These are phyloP conservation scores for Pinctada fucata DNA, from an alignment of 2,888 invertebrate species.

Conservation along the genomic window DNA sequence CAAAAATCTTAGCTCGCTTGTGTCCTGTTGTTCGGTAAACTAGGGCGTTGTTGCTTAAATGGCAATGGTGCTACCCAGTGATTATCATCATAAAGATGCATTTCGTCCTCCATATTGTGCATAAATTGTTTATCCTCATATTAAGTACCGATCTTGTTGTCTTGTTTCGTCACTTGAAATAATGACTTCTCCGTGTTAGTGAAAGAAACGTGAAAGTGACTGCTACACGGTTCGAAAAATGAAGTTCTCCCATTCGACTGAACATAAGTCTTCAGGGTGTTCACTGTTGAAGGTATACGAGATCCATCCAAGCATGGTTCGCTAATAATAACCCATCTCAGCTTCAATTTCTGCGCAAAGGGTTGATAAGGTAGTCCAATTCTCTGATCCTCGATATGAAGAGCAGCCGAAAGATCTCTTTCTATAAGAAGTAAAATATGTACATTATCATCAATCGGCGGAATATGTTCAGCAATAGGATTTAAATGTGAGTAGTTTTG, in stretches of 20 bases:
- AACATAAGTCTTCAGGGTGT: slow-evolving; percentile 23
- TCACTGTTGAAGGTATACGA: slow-evolving; percentile 9
- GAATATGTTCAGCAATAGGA: slow-evolving; percentile 3
- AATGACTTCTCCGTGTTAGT: neutral
- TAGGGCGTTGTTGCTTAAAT: slow-evolving; percentile 17
- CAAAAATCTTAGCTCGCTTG: slow-evolving; percentile 31
- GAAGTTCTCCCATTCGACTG: slow-evolving; percentile 26
- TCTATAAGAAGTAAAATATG: slow-evolving; percentile 23
- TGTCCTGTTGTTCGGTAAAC: slow-evolving; percentile 35
- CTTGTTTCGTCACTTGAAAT: slow-evolving; percentile 15
- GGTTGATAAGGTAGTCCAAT: slow-evolving; percentile 4
- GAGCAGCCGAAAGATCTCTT: slow-evolving; percentile 9
- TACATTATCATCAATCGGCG: slow-evolving; percentile 4
- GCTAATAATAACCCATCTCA: slow-evolving; percentile 35
- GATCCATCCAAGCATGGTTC: slow-evolving; percentile 31
- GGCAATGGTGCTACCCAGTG: slow-evolving; percentile 39
- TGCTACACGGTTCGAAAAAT: slow-evolving; percentile 15
- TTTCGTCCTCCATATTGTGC: slow-evolving; percentile 27
- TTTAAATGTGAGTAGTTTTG: slow-evolving; percentile 22
- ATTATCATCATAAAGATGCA: slow-evolving; percentile 23
- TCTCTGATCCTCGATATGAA: slow-evolving; percentile 21
- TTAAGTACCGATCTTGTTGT: slow-evolving; percentile 30
- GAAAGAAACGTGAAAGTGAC: slow-evolving; percentile 3
- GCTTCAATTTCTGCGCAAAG: slow-evolving; percentile 24
- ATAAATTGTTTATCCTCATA: slow-evolving; percentile 34